A percentile compares a stretch with the other conserved stretches of the same genome.
These are phyloP conservation scores for Drosophila tsacasi DNA, from an alignment of 1,140 invertebrate genomes.

Conservation along the genomic window DNA sequence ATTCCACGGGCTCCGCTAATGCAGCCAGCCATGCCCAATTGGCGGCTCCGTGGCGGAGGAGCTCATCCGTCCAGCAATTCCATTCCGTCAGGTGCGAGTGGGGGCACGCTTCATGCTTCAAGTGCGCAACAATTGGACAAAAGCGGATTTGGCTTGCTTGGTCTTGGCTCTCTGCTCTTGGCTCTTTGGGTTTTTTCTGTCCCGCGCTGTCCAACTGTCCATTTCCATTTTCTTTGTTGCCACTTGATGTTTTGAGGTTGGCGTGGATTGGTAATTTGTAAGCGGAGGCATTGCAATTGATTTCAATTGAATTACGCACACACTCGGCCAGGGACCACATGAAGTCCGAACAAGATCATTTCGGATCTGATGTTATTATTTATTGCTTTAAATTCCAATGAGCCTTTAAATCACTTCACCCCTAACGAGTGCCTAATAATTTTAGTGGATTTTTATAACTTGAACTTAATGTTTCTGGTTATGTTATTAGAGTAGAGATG, in stretches of 20 bases:
- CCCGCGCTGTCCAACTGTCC: background rate
- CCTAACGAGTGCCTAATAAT: background rate
- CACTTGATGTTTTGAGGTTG: constrained; percentile 41
- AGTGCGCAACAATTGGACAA: constrained; percentile 59
- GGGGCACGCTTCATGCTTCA: constrained; percentile 71
- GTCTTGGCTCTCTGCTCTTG: constrained; percentile 7
- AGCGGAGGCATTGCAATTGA: constrained; percentile 64
- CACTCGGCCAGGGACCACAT: background rate
- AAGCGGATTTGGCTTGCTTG: constrained; percentile 54
- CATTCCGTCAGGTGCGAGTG: constrained; percentile 53
- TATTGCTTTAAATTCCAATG: constrained; percentile 8
- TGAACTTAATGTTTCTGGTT: background rate
- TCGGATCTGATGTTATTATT: constrained; percentile 10
- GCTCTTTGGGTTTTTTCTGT: constrained; percentile 20
- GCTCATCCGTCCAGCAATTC: constrained; percentile 36
- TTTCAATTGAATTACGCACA: constrained; percentile 57
- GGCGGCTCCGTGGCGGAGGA: constrained; percentile 45
- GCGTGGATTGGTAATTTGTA: constrained; percentile 56
- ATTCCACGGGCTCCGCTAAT: constrained; percentile 47
- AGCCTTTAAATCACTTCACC: background rate
- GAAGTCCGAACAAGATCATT: constrained; percentile 22
- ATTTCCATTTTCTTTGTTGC: constrained; percentile 46
- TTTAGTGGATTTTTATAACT: constrained; percentile 5
- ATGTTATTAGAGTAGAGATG: background rate
- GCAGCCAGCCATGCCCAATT: constrained; percentile 74